Percentiles rank a stretch among this genome's conserved stretches.
Conservation (phyloP, 1,140 invertebrate species). For the Melanaphis sacchari region DNA sequence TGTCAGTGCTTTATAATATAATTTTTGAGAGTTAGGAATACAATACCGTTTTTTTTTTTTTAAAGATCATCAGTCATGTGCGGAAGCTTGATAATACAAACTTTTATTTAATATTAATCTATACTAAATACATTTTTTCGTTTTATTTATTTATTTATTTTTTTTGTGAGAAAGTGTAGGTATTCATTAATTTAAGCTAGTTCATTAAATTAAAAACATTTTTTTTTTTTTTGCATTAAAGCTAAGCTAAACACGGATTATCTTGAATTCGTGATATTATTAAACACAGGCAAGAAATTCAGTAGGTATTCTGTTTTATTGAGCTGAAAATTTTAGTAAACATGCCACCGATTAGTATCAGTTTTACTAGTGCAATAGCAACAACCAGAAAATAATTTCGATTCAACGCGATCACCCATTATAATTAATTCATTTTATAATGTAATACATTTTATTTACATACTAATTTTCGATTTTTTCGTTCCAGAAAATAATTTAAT, state of each 20-base stretch:
- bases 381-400: neutral
- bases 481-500: neutral
- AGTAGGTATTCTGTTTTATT: neutral
- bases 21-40: neutral
- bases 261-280: neutral
- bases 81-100: neutral
- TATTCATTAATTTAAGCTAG: neutral
- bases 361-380: neutral
- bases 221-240: neutral
- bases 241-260: neutral
- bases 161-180: neutral
- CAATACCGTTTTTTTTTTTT: neutral
- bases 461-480: neutral
- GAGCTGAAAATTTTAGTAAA: neutral
- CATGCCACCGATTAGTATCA: neutral
- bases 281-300: neutral
- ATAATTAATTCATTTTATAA: neutral
- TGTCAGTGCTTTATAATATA: neutral
- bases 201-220: neutral
- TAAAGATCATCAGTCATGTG: neutral
- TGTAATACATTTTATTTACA: neutral
- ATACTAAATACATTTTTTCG: neutral
- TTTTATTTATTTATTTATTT: neutral
- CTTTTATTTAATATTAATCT: constrained; percentile 5
- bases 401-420: neutral